A percentile compares a stretch with the other conserved stretches of the same genome.
phyloP scores from a whole-genome alignment of 1,140 invertebrate species.

The Tigriopus japonicus region DNA sequence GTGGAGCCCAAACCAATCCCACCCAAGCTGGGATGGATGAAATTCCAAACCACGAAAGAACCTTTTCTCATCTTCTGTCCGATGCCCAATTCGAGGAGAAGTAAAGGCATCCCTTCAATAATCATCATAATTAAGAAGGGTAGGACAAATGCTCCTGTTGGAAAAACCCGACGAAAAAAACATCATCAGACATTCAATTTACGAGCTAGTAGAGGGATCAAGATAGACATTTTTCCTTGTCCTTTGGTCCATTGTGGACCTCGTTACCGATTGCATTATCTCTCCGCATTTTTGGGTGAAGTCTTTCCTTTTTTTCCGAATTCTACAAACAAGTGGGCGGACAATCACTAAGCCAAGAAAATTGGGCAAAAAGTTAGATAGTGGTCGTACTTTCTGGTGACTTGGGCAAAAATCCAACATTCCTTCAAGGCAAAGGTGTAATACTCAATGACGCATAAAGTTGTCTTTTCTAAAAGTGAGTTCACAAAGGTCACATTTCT shows the following conservation, averaged over 20 bases:
- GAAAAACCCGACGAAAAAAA: too few relatives aligned
- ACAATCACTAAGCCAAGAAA: too few relatives aligned
- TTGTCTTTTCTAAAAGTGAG: too few relatives aligned
- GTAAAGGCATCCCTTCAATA: conserved; percentile 76
- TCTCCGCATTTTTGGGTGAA: too few relatives aligned
- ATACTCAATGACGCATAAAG: not conserved
- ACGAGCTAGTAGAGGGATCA: too few relatives aligned
- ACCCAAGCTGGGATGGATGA: conserved; percentile 74
- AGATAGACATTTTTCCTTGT: too few relatives aligned
- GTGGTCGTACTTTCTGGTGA: not conserved
- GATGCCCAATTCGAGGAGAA: conserved; percentile 81
- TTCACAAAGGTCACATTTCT: too few relatives aligned
- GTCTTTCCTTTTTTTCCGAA: too few relatives aligned
- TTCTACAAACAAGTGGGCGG: too few relatives aligned
- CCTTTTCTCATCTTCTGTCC: conserved; percentile 73
- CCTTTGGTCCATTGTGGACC: too few relatives aligned
- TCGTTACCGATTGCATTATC: too few relatives aligned
- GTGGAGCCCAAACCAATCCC: conserved; percentile 74
- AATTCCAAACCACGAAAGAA: conserved; percentile 79
- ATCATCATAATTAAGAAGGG: conserved; percentile 88
- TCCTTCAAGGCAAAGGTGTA: not conserved
- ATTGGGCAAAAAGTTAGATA: not conserved
- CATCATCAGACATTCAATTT: too few relatives aligned
- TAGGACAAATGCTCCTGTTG: conserved; percentile 89
- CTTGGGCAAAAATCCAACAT: not conserved